A percentile compares a stretch with the other conserved stretches of the same genome.
phyloP scores from a whole-genome alignment of 92 coral and sea anemone species.

The Parazoanthus darwini region DNA sequence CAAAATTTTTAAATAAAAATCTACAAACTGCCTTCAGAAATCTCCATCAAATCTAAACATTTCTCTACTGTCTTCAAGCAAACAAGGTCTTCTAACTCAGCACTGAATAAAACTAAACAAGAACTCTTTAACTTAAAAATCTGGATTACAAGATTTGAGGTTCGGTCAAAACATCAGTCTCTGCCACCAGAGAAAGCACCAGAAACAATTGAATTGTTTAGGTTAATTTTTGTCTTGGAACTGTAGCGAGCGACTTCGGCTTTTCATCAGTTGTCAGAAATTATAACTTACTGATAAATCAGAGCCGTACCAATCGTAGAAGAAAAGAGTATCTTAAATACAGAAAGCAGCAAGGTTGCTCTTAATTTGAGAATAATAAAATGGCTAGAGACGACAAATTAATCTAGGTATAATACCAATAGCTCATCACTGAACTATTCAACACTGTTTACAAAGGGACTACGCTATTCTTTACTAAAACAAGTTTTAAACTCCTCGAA shows the following conservation, averaged over 20 bases:
- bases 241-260: not conserved
- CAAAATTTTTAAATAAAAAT: not conserved
- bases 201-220: not conserved
- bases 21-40: not conserved
- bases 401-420: constrained; percentile 59
- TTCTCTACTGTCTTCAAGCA: not conserved
- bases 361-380: constrained; percentile 41
- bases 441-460: constrained; percentile 60
- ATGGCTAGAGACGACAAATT: constrained; percentile 60
- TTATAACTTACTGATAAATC: not conserved
- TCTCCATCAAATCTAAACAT: constrained; percentile 7
- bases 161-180: not conserved
- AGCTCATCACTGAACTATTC: constrained; percentile 48
- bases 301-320: not conserved
- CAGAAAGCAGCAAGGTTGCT: not conserved
- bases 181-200: not conserved
- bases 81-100: not conserved
- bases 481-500: constrained; percentile 45
- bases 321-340: not conserved
- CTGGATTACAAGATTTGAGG: constrained; percentile 13
- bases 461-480: constrained; percentile 1
- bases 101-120: not conserved
- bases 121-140: not conserved
- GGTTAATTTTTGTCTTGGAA: not conserved
- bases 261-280: not conserved